phyloP scores from a whole-genome alignment of 2,113 vertebrate genomes.

The Isichthys henryi region DNA sequence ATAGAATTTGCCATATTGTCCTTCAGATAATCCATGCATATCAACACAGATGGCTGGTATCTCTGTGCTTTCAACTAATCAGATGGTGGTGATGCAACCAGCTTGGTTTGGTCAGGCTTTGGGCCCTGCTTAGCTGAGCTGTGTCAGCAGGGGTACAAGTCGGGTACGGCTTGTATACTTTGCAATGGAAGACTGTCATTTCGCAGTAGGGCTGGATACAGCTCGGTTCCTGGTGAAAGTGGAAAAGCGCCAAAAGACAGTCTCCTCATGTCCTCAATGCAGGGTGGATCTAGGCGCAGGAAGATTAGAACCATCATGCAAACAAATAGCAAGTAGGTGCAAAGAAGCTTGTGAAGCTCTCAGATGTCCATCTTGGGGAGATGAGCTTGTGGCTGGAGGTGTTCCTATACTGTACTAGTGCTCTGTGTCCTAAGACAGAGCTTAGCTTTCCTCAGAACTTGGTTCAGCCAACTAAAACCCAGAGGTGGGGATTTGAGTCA shows the following conservation, averaged over 20 bases:
- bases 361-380: background rate
- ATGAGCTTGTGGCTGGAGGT: background rate
- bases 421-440: background rate
- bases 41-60: too few species aligned
- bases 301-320: background rate
- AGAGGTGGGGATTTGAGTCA: background rate
- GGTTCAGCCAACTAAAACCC: background rate
- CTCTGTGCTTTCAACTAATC: too few species aligned
- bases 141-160: too few species aligned
- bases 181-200: too few species aligned
- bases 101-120: too few species aligned
- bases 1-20: too few species aligned
- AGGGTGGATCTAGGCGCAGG: background rate
- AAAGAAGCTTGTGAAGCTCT: background rate
- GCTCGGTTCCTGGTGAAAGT: too few species aligned
- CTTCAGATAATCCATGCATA: too few species aligned
- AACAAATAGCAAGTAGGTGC: background rate
- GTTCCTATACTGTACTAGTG: background rate
- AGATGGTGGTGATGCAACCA: too few species aligned
- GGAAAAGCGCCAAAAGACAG: background rate
- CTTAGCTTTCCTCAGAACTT: background rate
- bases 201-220: too few species aligned
- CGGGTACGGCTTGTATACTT: too few species aligned
- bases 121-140: too few species aligned
- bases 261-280: background rate